Evolutionary conservation across 1,140 invertebrate species (phyloP).

Genomic region (Megalonaias nervosa): DNA sequence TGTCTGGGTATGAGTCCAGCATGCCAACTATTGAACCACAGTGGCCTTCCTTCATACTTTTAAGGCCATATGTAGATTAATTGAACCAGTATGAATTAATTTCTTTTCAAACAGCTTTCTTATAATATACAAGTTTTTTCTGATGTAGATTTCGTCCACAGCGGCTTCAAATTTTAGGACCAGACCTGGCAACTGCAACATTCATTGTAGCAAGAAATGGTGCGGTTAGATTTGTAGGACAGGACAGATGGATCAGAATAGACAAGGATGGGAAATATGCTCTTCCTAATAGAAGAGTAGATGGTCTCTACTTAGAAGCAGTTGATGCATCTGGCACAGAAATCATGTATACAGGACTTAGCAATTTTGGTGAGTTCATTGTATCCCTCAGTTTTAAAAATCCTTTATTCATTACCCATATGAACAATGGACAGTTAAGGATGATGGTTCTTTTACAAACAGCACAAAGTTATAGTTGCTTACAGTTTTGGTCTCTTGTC

Average conservation of each 20-base stretch:
- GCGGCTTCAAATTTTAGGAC: slow-evolving; percentile 74
- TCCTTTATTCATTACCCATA: no score
- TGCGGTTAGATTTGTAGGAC: slow-evolving; percentile 78
- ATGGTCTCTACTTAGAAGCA: slow-evolving; percentile 77
- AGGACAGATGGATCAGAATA: slow-evolving; percentile 70
- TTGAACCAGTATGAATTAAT: no score
- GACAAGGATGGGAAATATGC: slow-evolving; percentile 63
- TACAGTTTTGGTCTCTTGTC: background rate
- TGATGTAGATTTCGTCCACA: slow-evolving; percentile 67
- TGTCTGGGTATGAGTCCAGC: no score
- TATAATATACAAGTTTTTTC: no score
- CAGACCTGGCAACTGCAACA: slow-evolving; percentile 83
- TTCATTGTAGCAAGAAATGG: slow-evolving; percentile 80
- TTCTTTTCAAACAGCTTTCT: no score
- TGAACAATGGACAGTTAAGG: no score
- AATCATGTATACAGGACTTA: slow-evolving; percentile 81
- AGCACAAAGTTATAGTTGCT: no score
- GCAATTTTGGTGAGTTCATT: slow-evolving; percentile 74
- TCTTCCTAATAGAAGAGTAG: slow-evolving; percentile 76
- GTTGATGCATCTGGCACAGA: slow-evolving; percentile 78
- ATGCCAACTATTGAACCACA: no score
- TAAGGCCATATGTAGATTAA: no score
- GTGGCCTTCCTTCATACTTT: no score
- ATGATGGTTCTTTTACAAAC: no score
- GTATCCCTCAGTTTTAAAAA: no score